Conservation (phyloP, 2,888 invertebrate species). For the Erebia ligea region DNA sequence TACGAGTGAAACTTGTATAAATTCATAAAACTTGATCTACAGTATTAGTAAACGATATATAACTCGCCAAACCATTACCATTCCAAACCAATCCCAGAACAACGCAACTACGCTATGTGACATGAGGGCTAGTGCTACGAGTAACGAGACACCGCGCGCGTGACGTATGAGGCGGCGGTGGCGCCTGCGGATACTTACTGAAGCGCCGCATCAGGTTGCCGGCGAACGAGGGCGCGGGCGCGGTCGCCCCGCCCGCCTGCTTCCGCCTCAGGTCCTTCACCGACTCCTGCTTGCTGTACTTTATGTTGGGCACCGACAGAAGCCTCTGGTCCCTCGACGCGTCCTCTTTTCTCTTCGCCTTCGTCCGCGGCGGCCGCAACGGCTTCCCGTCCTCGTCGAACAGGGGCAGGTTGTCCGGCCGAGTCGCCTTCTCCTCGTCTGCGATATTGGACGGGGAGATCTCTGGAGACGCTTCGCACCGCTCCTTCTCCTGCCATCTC, state of each 20-base stretch:
- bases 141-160: slow-evolving; percentile 40
- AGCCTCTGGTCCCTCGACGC: slow-evolving; percentile 72
- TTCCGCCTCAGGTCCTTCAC: slow-evolving; percentile 82
- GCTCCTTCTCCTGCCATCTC: slow-evolving; percentile 69
- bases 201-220: slow-evolving; percentile 92
- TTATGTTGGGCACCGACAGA: slow-evolving; percentile 91
- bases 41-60: slow-evolving; percentile 59
- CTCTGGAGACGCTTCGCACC: slow-evolving; percentile 47
- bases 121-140: slow-evolving; percentile 61
- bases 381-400: slow-evolving; percentile 65
- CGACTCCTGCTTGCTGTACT: slow-evolving; percentile 80
- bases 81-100: slow-evolving; percentile 64
- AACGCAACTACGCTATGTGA: slow-evolving; percentile 64
- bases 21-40: slow-evolving; percentile 58
- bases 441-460: slow-evolving; percentile 53
- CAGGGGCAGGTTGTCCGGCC: slow-evolving; percentile 87
- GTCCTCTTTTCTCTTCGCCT: slow-evolving; percentile 67
- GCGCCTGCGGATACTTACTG: slow-evolving; percentile 89
- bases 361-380: slow-evolving; percentile 76
- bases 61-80: slow-evolving; percentile 73
- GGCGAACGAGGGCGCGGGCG: slow-evolving; percentile 84
- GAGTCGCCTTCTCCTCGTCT: slow-evolving; percentile 51
- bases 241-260: slow-evolving; percentile 69
- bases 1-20: slow-evolving; percentile 60
- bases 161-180: slow-evolving; percentile 51